These are phyloP conservation scores for Vesta saturnalis DNA, from an alignment of 2,888 invertebrate genomes.

Conservation along the genomic window DNA sequence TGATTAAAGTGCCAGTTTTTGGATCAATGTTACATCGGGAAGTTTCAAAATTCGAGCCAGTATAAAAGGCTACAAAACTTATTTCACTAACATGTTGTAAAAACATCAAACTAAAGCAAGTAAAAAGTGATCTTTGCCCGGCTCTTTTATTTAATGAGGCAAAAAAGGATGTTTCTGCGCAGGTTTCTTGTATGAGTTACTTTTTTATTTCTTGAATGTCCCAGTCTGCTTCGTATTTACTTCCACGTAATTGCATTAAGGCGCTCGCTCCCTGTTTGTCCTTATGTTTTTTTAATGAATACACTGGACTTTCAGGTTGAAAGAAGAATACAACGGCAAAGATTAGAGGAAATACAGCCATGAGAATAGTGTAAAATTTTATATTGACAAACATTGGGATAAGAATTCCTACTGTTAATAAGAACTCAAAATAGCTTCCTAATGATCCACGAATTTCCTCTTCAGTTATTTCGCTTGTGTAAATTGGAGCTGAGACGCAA, in stretches of 20 bases:
- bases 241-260: constrained; percentile 77
- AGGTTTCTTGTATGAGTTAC: constrained; percentile 64
- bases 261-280: constrained; percentile 75
- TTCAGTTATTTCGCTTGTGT: constrained; percentile 87
- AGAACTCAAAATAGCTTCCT: constrained; percentile 88
- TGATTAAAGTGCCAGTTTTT: constrained; percentile 74
- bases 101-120: constrained; percentile 83
- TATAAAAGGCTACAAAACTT: constrained; percentile 85
- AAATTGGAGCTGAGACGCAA: constrained; percentile 85
- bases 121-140: constrained; percentile 72
- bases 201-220: constrained; percentile 70
- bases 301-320: constrained; percentile 89
- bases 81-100: constrained; percentile 90
- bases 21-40: constrained; percentile 70
- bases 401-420: constrained; percentile 85
- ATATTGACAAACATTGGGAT: constrained; percentile 60
- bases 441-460: constrained; percentile 84
- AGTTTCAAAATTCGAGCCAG: constrained; percentile 75
- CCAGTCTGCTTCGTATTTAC: constrained; percentile 70
- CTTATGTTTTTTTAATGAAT: constrained; percentile 71
- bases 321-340: constrained; percentile 77
- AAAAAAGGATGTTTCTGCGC: constrained; percentile 66
- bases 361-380: constrained; percentile 66
- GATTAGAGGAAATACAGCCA: constrained; percentile 72
- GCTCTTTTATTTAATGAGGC: constrained; percentile 69